Percentiles rank a stretch among this genome's conserved stretches.
These are phyloP conservation scores for Zoanthus solanderi DNA, from an alignment of 92 coral and sea anemone genomes.

Conservation along the genomic window DNA sequence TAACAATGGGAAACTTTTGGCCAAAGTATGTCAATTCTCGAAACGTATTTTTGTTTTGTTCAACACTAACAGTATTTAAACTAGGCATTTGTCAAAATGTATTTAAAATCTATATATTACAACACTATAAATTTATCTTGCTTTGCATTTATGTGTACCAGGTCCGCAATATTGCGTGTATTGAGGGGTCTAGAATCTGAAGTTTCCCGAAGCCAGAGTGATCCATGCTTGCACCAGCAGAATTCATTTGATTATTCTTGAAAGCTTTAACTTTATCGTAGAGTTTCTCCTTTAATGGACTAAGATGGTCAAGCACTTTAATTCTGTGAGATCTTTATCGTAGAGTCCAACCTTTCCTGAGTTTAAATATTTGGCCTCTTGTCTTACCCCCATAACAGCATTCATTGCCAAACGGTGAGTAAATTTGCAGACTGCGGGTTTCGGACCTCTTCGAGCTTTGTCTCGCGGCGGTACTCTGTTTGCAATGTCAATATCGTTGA, in stretches of 20 bases:
- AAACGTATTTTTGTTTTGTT: neutral
- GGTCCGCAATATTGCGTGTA: conserved; percentile 3
- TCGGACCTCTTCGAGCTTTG: neutral
- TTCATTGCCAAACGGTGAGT: conserved; percentile 11
- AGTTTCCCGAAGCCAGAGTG: conserved; percentile 10
- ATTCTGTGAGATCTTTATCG: conserved; percentile 1
- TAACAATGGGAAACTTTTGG: too few relatives aligned
- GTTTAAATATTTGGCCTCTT: neutral
- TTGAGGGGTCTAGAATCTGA: conserved; percentile 10
- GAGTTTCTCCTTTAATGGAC: conserved; percentile 1
- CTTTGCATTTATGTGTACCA: neutral
- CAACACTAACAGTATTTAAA: neutral
- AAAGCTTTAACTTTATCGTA: neutral
- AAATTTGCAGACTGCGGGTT: conserved; percentile 9
- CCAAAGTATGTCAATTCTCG: too few relatives aligned
- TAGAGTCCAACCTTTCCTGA: conserved; percentile 13
- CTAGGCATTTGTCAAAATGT: neutral
- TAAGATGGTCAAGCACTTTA: conserved; percentile 12
- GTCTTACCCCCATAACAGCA: neutral
- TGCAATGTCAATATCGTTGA: too few relatives aligned
- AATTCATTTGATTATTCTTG: conserved; percentile 5
- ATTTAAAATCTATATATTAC: neutral
- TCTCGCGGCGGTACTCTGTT: too few relatives aligned
- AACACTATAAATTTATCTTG: neutral
- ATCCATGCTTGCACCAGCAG: conserved; percentile 12